Base-by-base conservation (phyloP, 2,797 vertebrate species). In the Siniperca undulata region DNA sequence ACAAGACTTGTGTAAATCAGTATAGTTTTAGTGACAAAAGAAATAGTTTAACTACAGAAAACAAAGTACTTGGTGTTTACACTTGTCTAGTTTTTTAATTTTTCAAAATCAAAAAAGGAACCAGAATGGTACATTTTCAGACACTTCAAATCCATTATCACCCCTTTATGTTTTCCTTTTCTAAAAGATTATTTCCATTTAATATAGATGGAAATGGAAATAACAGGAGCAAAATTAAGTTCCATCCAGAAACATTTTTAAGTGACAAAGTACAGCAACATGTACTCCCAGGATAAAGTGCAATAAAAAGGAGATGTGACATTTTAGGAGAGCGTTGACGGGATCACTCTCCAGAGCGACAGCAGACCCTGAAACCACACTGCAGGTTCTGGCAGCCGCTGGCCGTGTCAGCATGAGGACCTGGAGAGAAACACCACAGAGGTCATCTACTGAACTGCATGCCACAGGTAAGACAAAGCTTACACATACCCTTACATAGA, bases 301-400 rank as follows among this genome's bases (percentile, higher is more conserved):
- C 97, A 98, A 92, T 85, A 85, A 80, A 78, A 83, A 80, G 81
- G 80, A 91, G 89, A 83, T 8, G 73, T 62, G 80, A 86, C 52
- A 90, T 95, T 95, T 93, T 87, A 92, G 94, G 92, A 89, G 84
- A 94, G 90, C n/a, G 83, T 88, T 61, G 77, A 42, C 22, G 3
- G 82, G 53, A 91, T 96, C 96, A 99, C 92, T 99, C 99, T 87
- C 99, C 99, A 82, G 98, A 99, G 93, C 99, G 98, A 94, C 99
- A 99, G 96, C 99, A 99, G 86, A 97, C 98, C 92, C 98, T 97
- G 96, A 99, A 99, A 92, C 98, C 98, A 94, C 99, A 99, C 97
- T 99, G 99, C 94, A 99, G 97, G 81, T 99, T 99, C 97, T 99
- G 99, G 95, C 99, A 99, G 95, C 99, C 98, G 82, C 98, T 99